Conservation (phyloP, 1,140 invertebrate genomes). For the Drosophila sucinea region DNA sequence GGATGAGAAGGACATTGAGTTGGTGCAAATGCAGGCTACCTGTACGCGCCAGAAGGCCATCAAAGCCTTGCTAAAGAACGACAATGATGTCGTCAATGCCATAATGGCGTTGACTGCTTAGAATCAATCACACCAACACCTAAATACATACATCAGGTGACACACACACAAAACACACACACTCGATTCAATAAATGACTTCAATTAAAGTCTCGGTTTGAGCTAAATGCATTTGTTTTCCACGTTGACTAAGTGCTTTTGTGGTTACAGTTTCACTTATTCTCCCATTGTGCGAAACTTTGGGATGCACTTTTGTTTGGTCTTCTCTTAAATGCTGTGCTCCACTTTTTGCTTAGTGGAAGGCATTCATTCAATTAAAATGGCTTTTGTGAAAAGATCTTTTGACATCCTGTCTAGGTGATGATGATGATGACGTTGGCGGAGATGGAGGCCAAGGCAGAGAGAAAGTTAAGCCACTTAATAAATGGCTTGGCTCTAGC, state of each 20-base stretch:
- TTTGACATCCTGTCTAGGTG: conserved; percentile 28
- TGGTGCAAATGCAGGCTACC: conserved; percentile 59
- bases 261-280: conserved; percentile 13
- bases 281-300: conserved; percentile 33
- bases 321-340: conserved; percentile 38
- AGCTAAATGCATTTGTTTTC: background rate
- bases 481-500: conserved; percentile 69
- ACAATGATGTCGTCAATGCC: conserved; percentile 67
- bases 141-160: background rate
- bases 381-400: conserved; percentile 29
- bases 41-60: conserved; percentile 57
- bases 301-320: conserved; percentile 59
- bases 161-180: background rate
- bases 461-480: conserved; percentile 55
- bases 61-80: conserved; percentile 52
- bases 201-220: background rate
- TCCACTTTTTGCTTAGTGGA: conserved; percentile 2
- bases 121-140: background rate
- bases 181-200: background rate
- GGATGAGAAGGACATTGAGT: conserved; percentile 62
- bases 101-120: conserved; percentile 63
- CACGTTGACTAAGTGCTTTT: conserved; percentile 11
- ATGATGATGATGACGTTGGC: background rate
- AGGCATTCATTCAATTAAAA: conserved; percentile 61
- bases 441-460: background rate